Evolutionary conservation across 2,797 vertebrate genomes (phyloP), one percentile per base, ranked within the genome.

Genomic region (Pantherophis alleghaniensis): DNA sequence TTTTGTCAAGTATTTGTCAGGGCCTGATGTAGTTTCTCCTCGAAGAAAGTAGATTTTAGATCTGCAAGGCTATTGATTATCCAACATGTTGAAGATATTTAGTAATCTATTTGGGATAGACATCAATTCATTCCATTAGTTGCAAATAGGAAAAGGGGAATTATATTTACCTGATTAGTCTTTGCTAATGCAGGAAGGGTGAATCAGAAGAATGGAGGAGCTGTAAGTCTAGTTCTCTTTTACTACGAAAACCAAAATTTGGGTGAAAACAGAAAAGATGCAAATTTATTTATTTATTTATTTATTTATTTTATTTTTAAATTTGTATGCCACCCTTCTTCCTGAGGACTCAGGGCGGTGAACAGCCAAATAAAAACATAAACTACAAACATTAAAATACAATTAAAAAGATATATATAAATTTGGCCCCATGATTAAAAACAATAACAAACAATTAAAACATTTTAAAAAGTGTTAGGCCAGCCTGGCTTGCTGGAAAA

Each of bases 1-100:
- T 90, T 91, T 95, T 93, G 86, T 92, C 88, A 61, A 66, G 66
- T n/a, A 91, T 95, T 66, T 53, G 1, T n/a, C 26, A 66, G 26
- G 28, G 18, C 61, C 13, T 28, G 24, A 4, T 53, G 32, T 42
- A 13, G 60, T 53, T 66, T 63, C 5, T 26, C 42, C 47, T 69
- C 2, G 10, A 69, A 51, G 26, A 10, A 90, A 13, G 51, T 18
- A 32, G 2, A 55, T n/a, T 55, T 69, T 51, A n/a, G 87, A 53
- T 14, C 13, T 28, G 12, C 7, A 28, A 6, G 86, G 18, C 6
- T 55, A 42, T 51, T 90, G 26, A 11, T 66, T 66, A 90, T 20
- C 47, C 9, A n/a, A 13, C 4, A n/a, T 32, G 13, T n/a, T 32
- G 28, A 90, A 53, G 42, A 2, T 18, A 13, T 18, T 69, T 69